Conservation (phyloP, 1,140 invertebrate species). For the Pseudachorutes palmiensis region DNA sequence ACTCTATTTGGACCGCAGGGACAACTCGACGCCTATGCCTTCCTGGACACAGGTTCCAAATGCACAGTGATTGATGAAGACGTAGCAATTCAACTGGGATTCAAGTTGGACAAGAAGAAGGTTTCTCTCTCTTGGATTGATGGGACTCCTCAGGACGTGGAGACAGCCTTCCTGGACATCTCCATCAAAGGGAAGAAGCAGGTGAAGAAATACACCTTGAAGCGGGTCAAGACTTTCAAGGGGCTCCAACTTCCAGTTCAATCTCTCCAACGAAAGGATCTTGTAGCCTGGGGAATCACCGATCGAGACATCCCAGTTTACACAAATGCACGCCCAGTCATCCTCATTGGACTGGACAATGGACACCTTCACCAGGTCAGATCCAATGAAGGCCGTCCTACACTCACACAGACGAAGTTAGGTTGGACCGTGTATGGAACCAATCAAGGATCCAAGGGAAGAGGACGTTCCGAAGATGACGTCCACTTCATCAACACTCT, state of each 20-base stretch:
- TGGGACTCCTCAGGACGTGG: background rate
- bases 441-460: background rate
- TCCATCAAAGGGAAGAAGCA: background rate
- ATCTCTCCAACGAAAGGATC: background rate
- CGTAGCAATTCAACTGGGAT: background rate
- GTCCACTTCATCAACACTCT: too few relatives aligned
- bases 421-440: slow-evolving; percentile 10
- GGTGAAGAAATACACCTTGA: background rate
- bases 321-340: background rate
- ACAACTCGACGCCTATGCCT: background rate
- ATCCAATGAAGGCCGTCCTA: too few relatives aligned
- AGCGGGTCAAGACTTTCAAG: background rate
- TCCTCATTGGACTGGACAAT: slow-evolving; percentile 13
- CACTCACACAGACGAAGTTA: background rate
- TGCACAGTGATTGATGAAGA: background rate
- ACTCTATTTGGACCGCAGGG: background rate
- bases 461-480: background rate
- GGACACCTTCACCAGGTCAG: too few relatives aligned
- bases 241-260: background rate
- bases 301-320: background rate
- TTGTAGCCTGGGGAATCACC: background rate
- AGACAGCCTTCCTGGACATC: background rate
- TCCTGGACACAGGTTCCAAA: background rate
- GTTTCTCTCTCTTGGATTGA: background rate
- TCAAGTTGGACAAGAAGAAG: background rate